Percentiles rank a stretch among this genome's conserved stretches.
Evolutionary conservation across 2,888 invertebrate genomes (phyloP).

Genomic region (Platynereis dumerilii): DNA sequence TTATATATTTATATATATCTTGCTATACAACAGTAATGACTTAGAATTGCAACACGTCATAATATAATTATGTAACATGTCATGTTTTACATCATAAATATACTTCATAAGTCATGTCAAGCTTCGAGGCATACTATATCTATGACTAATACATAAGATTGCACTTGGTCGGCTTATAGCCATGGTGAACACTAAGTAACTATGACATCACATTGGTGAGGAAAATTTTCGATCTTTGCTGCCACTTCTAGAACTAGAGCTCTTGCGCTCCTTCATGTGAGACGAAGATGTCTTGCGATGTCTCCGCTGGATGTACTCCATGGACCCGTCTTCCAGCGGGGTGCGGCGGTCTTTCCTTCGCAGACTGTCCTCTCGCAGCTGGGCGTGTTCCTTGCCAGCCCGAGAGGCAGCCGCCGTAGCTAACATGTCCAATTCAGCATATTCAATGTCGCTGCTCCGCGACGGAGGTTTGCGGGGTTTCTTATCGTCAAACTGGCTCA

Average conservation of each 20-base stretch:
- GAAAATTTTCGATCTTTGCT: constrained; percentile 23
- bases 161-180: too few relatives aligned
- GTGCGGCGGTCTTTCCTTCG: constrained; percentile 16
- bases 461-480: constrained; percentile 2
- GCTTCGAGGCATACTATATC: too few relatives aligned
- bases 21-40: too few relatives aligned
- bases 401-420: constrained; percentile 59
- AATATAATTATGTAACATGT: too few relatives aligned
- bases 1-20: too few relatives aligned
- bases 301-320: constrained; percentile 17
- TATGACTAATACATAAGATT: too few relatives aligned
- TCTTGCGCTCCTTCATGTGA: constrained; percentile 8
- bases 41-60: too few relatives aligned
- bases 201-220: constrained; percentile 12
- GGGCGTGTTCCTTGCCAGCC: constrained; percentile 58
- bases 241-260: constrained; percentile 17
- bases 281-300: constrained; percentile 12
- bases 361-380: constrained; percentile 53
- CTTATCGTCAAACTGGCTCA: constrained; percentile 38
- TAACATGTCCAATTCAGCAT: constrained; percentile 60
- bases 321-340: constrained; percentile 12
- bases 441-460: constrained; percentile 44
- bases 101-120: too few relatives aligned
- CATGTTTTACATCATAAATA: too few relatives aligned
- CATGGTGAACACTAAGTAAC: background rate